Base-by-base conservation (phyloP, 2,888 invertebrate genomes). In the Ceriagrion tenellum region DNA sequence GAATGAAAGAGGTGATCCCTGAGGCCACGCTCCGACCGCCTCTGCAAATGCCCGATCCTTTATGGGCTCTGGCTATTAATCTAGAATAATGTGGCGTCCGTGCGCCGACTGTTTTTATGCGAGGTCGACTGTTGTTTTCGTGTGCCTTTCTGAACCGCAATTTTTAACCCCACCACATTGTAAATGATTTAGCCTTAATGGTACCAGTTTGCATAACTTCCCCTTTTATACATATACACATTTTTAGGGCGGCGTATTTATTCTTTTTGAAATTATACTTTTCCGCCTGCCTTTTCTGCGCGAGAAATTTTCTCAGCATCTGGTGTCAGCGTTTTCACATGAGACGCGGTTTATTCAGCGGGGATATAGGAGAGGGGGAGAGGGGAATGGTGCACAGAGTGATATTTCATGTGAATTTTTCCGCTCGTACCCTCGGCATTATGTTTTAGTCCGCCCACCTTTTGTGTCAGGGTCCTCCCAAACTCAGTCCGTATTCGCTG, bases 331-430 rank as follows among this genome's bases (percentile, higher is more conserved):
- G 26, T 69, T 69, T 93, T 93, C 69, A 30, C 69, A 26, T 47
- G 40, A 69, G 69, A 81, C 81, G 81, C 74, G 26, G 47, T 74
- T 93, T 93, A 74, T 55, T 93, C 8, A 26, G 47, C 55, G 23
- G 26, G 18, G n/a, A 23, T 1, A 12, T 20, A 26, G 23, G 69
- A 26, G 69, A 26, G 1, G 69, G 69, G 26, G n/a, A 10, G 35
- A 35, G 59, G 59, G 59, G 59, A 10, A 20, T 12, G 16, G 16
- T 20, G 30, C 81, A 35, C 13, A 40, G 18, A 93, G 63, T 47
- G 74, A 74, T 93, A 93, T 93, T 93, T 93, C 93, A n/a, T 69
- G 89, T n/a, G 55, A 55, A 89, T 89, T 89, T 89, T 89, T 89
- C 55, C 89, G 69, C 93, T 93, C 63, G 35, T 35, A 18, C 23